Conservation (phyloP, 2,797 vertebrate genomes). For the Spinibarbus caldwelli region DNA sequence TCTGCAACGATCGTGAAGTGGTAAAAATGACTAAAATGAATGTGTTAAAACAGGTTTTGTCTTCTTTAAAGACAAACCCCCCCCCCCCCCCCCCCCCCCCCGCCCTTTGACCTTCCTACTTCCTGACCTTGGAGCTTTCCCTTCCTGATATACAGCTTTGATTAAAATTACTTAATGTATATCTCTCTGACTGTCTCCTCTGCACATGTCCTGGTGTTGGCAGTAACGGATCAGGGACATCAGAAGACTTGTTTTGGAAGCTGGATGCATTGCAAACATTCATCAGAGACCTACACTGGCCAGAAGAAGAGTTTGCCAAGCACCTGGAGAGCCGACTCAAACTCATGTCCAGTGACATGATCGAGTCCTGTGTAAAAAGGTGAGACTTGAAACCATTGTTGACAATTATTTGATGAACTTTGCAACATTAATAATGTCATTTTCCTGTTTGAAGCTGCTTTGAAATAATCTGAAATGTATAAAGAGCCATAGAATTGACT, state of each 20-base stretch:
- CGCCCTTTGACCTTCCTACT: slow-evolving; percentile 1
- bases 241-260: slow-evolving; percentile 99
- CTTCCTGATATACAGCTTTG: background rate
- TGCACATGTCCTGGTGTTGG: slow-evolving; percentile 55
- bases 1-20: slow-evolving; percentile 73
- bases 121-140: background rate
- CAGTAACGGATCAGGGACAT: slow-evolving; percentile 97
- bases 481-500: no score
- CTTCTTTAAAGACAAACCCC: slow-evolving; percentile 16
- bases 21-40: slow-evolving; percentile 70
- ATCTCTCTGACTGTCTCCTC: slow-evolving; percentile 8
- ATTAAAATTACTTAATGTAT: slow-evolving; percentile 12
- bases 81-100: background rate
- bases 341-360: slow-evolving; percentile 99
- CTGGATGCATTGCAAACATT: slow-evolving; percentile 98
- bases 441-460: no score
- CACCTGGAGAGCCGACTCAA: slow-evolving; percentile 96
- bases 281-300: slow-evolving; percentile 97
- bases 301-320: slow-evolving; percentile 98
- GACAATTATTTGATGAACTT: background rate
- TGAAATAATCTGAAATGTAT: no score
- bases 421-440: background rate
- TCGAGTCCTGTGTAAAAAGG: slow-evolving; percentile 97
- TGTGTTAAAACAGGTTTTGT: background rate
- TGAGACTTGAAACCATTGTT: slow-evolving; percentile 56